Percentiles rank a stretch among this genome's conserved stretches.
Conservation (phyloP, 2,888 invertebrate genomes). For the Ceratothoa steindachneri region DNA sequence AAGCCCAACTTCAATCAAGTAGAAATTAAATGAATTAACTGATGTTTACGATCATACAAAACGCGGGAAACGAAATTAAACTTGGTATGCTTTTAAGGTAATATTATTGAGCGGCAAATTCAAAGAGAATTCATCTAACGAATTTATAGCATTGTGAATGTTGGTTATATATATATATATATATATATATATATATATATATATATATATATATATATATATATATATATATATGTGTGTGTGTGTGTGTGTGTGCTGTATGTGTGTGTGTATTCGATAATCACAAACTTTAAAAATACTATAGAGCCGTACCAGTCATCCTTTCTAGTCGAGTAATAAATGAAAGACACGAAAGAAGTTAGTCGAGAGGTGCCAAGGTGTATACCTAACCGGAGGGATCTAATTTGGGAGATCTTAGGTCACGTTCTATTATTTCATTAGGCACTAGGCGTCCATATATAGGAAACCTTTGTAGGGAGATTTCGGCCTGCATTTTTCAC, state of each 20-base stretch:
- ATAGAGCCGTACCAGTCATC: not conserved
- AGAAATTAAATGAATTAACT: too few relatives aligned
- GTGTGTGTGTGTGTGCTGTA: not conserved
- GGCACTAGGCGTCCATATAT: too few relatives aligned
- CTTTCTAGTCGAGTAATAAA: not conserved
- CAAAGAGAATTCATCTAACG: too few relatives aligned
- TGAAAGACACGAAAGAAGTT: not conserved
- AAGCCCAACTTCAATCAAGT: too few relatives aligned
- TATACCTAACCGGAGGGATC: not conserved
- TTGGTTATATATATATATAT: conserved; percentile 4
- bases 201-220: conserved; percentile 15
- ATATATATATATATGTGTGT: conserved; percentile 11
- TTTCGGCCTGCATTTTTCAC: too few relatives aligned
- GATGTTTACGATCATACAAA: too few relatives aligned
- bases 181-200: conserved; percentile 13
- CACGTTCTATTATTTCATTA: not conserved
- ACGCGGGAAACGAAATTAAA: too few relatives aligned
- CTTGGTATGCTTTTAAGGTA: too few relatives aligned
- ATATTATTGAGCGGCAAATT: too few relatives aligned
- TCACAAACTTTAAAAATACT: not conserved
- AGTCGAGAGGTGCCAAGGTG: not conserved
- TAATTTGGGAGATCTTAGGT: not conserved
- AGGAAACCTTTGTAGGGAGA: too few relatives aligned
- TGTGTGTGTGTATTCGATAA: not conserved
- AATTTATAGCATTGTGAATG: not conserved